These are phyloP conservation scores for Penaeus japonicus DNA, from an alignment of 1,140 invertebrate species.

Conservation along the genomic window DNA sequence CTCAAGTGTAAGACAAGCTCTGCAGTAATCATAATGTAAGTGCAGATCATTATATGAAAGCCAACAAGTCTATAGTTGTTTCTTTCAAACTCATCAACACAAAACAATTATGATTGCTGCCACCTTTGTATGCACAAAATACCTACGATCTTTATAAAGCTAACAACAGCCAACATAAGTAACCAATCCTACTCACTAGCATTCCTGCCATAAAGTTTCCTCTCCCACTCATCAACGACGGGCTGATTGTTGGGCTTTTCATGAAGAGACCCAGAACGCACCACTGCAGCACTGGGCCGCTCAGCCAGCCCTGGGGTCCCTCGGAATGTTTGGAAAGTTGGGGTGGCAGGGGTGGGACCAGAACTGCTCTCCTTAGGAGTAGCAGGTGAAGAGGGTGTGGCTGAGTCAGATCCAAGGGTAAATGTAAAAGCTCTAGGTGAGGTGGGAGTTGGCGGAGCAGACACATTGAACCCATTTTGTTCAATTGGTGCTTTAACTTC, in stretches of 20 bases:
- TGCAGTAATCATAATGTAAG: too few species aligned
- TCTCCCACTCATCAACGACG: constrained; percentile 51
- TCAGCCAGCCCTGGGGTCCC: constrained; percentile 50
- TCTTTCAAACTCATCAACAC: too few species aligned
- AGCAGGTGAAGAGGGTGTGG: constrained; percentile 17
- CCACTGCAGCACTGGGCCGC: constrained; percentile 42
- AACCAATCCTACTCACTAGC: constrained; percentile 50
- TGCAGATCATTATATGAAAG: too few species aligned
- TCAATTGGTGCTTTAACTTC: neutral
- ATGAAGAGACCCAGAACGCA: constrained; percentile 51
- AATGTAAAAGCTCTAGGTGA: constrained; percentile 30
- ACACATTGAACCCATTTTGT: constrained; percentile 11
- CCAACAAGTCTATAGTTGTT: too few species aligned
- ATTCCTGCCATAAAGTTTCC: constrained; percentile 53
- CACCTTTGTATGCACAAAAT: too few species aligned
- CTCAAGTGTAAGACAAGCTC: too few species aligned
- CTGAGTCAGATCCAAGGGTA: constrained; percentile 36
- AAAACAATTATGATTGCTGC: too few species aligned
- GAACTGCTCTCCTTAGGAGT: constrained; percentile 42
- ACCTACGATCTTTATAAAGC: too few species aligned
- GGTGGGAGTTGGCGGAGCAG: constrained; percentile 17
- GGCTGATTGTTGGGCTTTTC: constrained; percentile 49
- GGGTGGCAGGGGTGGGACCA: constrained; percentile 24
- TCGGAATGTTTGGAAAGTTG: neutral
- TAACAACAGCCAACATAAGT: neutral